Evolutionary conservation across 1,140 invertebrate genomes (phyloP), one percentile per base, ranked within the genome.

Genomic region (Drosophila athabasca): DNA sequence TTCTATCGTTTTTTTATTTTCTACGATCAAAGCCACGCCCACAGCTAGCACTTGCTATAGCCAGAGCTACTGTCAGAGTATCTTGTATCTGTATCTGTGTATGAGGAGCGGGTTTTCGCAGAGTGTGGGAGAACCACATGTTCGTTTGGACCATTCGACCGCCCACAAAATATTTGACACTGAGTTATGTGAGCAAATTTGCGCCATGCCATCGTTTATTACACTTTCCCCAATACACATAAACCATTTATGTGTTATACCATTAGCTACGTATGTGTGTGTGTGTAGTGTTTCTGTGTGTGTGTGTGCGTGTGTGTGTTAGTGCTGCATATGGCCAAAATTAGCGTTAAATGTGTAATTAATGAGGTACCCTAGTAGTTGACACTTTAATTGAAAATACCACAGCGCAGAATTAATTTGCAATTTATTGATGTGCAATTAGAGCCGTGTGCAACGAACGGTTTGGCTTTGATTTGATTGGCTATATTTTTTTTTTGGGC

Each of bases 351-450:
- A 84, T 85, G 67, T 87, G 74, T 85, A 74, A 85, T 81, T 80
- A 85, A 85, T 85, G 77, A 85, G 68, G 31, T 79, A 48, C 66
- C 46, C 59, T 68, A 76, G 55, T 70, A 75, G 61, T 72, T 84
- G 81, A 77, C 81, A 68, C 59, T 78, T 81, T 81, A 87, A 85
- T 85, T 85, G 82, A 77, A 84, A 85, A 74, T 70, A 66, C 73
- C 77, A 44, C 73, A 74, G 15, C 64, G 50, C 22, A 62, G 55
- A 66, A 81, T 70, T 54, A 67, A 66, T 62, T 24, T 43, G 15
- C 41, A 74, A 82, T 70, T 75, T 83, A 78, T 79, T 87, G 60
- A 81, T 70, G 58, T 62, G 58, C 58, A 80, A 77, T 76, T 85
- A 62, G 51, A 76, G 57, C 41, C 69, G n/a, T 73, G 46, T 9